Conservation (phyloP, 1,140 invertebrate species). For the Diorhabda carinulata region DNA sequence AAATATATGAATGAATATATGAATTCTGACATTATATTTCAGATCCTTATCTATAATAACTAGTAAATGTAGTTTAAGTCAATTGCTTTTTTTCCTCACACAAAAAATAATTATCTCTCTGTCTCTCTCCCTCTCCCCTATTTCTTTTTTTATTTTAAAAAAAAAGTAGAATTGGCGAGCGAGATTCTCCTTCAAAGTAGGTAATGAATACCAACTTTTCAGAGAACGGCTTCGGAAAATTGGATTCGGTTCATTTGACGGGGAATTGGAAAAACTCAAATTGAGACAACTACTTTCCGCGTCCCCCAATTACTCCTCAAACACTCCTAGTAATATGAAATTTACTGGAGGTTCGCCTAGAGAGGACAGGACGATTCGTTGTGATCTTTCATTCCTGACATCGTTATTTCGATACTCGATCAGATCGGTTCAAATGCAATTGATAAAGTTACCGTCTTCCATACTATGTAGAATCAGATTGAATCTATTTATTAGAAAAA, state of each 20-base stretch:
- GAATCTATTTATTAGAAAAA: too few relatives aligned
- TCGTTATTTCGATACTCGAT: background rate
- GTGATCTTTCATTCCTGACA: background rate
- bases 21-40: too few relatives aligned
- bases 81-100: too few relatives aligned
- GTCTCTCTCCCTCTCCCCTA: too few relatives aligned
- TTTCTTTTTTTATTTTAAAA: too few relatives aligned
- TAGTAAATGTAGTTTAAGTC: too few relatives aligned
- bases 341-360: constrained; percentile 8
- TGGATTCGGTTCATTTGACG: constrained; percentile 18
- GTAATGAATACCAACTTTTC: constrained; percentile 18
- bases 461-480: background rate
- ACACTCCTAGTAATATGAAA: constrained; percentile 10
- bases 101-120: too few relatives aligned
- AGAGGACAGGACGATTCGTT: background rate
- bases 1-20: too few relatives aligned
- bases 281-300: constrained; percentile 14
- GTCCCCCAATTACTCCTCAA: constrained; percentile 14
- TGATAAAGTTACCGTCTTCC: constrained; percentile 1
- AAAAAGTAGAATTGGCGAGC: background rate
- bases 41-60: too few relatives aligned
- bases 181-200: constrained; percentile 8
- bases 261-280: constrained; percentile 15
- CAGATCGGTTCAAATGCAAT: background rate
- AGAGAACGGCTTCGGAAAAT: constrained; percentile 19